Evolutionary conservation across 2,113 vertebrate genomes (phyloP), one percentile per base, ranked within the genome.

Genomic region (Chionodraco myersi): DNA sequence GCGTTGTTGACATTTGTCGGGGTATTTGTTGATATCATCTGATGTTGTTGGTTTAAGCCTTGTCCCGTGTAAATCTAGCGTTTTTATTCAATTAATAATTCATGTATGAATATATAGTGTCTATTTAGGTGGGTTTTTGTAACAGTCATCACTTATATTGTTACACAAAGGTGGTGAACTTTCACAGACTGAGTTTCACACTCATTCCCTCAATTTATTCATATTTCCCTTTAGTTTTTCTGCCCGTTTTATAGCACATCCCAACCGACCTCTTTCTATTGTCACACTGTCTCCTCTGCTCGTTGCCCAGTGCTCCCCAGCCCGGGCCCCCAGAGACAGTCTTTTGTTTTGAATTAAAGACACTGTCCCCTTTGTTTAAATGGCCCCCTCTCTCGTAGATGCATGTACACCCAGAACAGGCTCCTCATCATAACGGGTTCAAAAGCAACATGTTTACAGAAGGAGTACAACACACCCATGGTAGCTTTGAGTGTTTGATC

Each of bases 291-390:
- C 49, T 36, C 65, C 36, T 63, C 61, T 51, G 77, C 75, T 82
- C 84, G 83, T 84, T 82, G 23, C 81, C 82, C 70, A 13, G 36
- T 70, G 74, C 65, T 75, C 54, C 83, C 80, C 71, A 57, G 75
- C 72, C 64, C n/a, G n/a, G 77, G 79, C 83, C 88, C 69, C 88
- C 18, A 45, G 86, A 89, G 83, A 89, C 61, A 53, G 78, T 41
- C 84, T 86, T 84, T 91, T 91, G 89, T 91, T 90, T 88, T 80
- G 80, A 85, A 91, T 91, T 83, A 86, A 86, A 86, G 80, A 88
- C 88, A 86, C 41, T 62, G 82, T 75, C 59, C 76, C 84, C 82
- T 88, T 89, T 92, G 89, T 91, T 61, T 58, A 63, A 59, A 61
- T 2, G 36, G 44, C 49, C 67, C 58, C 56, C 54, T 53, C n/a